Conservation (phyloP, 2,113 vertebrate genomes). For the Rhabdomys dilectus region DNA sequence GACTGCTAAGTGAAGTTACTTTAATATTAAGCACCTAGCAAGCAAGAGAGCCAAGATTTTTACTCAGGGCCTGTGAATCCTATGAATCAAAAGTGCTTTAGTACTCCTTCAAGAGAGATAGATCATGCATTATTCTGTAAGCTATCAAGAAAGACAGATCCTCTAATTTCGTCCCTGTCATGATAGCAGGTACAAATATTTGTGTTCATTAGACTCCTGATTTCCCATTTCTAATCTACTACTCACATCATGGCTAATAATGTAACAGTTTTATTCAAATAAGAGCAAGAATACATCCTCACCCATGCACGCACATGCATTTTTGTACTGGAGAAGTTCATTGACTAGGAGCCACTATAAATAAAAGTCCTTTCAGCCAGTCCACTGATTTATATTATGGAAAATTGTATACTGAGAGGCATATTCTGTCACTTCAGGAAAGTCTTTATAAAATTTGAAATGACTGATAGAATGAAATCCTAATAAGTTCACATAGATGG, state of each 20-base stretch:
- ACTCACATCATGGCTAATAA: background rate
- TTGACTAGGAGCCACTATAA: background rate
- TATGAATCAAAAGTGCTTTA: slow-evolving; percentile 55
- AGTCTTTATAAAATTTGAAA: background rate
- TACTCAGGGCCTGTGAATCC: slow-evolving; percentile 6
- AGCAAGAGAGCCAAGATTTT: slow-evolving; percentile 59
- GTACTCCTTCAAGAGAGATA: slow-evolving; percentile 47
- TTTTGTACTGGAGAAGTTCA: background rate
- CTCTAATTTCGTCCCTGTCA: slow-evolving; percentile 34
- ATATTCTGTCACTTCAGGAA: background rate
- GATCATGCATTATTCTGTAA: slow-evolving; percentile 64
- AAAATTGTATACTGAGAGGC: background rate
- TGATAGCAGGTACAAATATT: background rate
- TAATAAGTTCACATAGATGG: background rate
- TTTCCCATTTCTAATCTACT: background rate
- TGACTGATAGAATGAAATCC: background rate
- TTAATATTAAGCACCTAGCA: slow-evolving; percentile 68
- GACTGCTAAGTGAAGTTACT: slow-evolving; percentile 62
- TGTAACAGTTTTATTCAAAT: background rate
- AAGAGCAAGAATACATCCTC: background rate
- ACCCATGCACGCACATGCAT: too few species aligned
- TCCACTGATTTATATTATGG: background rate
- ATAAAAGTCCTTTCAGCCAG: background rate
- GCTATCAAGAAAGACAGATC: slow-evolving; percentile 5
- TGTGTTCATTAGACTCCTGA: background rate